Percentiles rank a stretch among this genome's conserved stretches.
Conservation (phyloP, 2,797 vertebrate genomes). For the Megalops cyprinoides region DNA sequence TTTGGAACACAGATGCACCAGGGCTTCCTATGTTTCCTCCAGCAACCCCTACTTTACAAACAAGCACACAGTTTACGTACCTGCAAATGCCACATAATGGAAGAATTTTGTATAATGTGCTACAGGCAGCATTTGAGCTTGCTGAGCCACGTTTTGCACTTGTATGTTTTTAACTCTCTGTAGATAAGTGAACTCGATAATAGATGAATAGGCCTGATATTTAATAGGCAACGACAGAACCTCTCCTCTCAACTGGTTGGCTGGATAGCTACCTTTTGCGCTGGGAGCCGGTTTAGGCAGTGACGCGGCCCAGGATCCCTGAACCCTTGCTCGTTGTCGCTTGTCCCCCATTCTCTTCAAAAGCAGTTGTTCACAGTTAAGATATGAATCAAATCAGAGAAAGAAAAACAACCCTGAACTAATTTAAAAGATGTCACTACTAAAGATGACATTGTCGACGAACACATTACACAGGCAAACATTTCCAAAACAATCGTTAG, state of each 20-base stretch:
- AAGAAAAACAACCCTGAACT: neutral
- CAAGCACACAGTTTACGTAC: neutral
- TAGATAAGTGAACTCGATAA: neutral
- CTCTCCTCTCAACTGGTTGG: neutral
- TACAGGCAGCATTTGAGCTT: no score
- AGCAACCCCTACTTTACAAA: slow-evolving; percentile 29
- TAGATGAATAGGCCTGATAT: no score
- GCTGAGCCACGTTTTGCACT: no score
- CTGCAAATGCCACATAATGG: neutral
- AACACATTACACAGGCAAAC: no score
- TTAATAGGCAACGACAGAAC: no score
- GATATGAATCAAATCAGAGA: slow-evolving; percentile 3
- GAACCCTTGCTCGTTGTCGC: slow-evolving; percentile 82
- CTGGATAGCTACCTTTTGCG: slow-evolving; percentile 49
- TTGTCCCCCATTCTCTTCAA: slow-evolving; percentile 78
- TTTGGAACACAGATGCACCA: slow-evolving; percentile 24
- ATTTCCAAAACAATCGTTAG: no score
- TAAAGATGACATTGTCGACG: no score
- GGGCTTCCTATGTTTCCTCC: slow-evolving; percentile 38
- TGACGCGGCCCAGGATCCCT: slow-evolving; percentile 87
- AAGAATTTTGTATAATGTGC: neutral
- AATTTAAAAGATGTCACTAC: neutral
- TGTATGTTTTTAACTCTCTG: no score
- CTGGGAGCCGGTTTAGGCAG: slow-evolving; percentile 46
- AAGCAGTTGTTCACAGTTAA: neutral